Evolutionary conservation across 2,113 vertebrate genomes (phyloP).

Genomic region (Myrmecobius fasciatus): DNA sequence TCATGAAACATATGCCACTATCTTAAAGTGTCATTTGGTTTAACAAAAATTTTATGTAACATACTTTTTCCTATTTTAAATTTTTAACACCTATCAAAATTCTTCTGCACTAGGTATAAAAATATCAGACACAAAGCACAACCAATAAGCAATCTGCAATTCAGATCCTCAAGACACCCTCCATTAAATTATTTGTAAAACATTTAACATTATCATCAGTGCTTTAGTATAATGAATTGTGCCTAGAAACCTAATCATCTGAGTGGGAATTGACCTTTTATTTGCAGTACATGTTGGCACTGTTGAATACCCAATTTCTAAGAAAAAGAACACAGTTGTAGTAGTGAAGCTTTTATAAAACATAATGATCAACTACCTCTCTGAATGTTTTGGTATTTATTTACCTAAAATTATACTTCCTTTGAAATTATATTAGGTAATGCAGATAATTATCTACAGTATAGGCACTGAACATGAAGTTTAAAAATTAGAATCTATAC

Average conservation of each 20-base stretch:
- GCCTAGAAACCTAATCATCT: neutral
- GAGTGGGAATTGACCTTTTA: neutral
- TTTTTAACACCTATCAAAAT: constrained; percentile 23
- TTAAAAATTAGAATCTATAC: neutral
- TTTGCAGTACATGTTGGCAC: neutral
- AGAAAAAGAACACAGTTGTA: neutral
- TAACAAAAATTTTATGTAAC: neutral
- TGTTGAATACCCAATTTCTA: neutral
- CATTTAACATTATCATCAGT: neutral
- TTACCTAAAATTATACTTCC: constrained; percentile 33
- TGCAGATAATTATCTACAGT: neutral
- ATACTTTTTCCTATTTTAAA: constrained; percentile 35
- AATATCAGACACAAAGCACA: neutral
- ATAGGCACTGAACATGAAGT: neutral
- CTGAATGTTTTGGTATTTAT: neutral
- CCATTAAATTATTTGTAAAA: neutral
- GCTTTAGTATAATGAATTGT: constrained; percentile 28
- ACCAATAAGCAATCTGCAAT: neutral
- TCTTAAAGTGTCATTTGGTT: constrained; percentile 47
- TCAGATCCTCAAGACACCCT: constrained; percentile 17
- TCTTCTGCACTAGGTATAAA: constrained; percentile 51
- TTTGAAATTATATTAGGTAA: constrained; percentile 14
- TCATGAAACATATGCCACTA: constrained; percentile 19
- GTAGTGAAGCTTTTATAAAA: constrained; percentile 21
- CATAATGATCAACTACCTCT: neutral